These are phyloP conservation scores for Boloria euphrosyne DNA, from an alignment of 2,888 invertebrate genomes.

Conservation along the genomic window DNA sequence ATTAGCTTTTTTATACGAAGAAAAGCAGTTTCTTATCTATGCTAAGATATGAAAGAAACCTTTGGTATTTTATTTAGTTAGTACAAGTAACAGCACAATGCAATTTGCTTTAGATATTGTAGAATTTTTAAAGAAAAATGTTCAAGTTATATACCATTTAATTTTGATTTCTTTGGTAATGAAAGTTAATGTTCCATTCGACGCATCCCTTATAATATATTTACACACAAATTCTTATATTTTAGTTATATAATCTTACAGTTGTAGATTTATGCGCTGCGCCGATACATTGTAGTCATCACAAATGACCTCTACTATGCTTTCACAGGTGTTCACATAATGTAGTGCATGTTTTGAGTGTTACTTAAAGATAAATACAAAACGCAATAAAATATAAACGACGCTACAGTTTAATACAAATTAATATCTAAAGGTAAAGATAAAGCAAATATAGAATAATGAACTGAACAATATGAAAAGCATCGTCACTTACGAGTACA, in stretches of 20 bases:
- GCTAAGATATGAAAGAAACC: slow-evolving; percentile 9
- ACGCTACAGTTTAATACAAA: slow-evolving; percentile 42
- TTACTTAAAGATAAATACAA: slow-evolving; percentile 42
- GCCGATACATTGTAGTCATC: slow-evolving; percentile 6
- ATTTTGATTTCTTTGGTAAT: no score
- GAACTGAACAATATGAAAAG: slow-evolving; percentile 74
- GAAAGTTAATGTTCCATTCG: no score
- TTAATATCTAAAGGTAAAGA: slow-evolving; percentile 46
- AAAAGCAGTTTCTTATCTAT: background rate
- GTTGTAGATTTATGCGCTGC: slow-evolving; percentile 1
- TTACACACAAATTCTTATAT: background rate
- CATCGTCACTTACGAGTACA: slow-evolving; percentile 62
- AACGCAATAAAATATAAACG: slow-evolving; percentile 44
- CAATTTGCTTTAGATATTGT: background rate
- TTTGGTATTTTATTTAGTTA: slow-evolving; percentile 19
- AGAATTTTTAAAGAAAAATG: no score
- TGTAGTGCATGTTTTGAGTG: slow-evolving; percentile 42
- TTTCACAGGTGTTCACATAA: slow-evolving; percentile 32
- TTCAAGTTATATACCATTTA: no score
- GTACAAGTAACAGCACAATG: slow-evolving; percentile 1
- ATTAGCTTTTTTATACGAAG: background rate
- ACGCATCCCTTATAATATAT: background rate
- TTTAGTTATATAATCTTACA: background rate
- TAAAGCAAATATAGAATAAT: slow-evolving; percentile 58
- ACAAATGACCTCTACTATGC: slow-evolving; percentile 32